Conservation (phyloP, 2,797 vertebrate species). For the Pipistrellus kuhlii region DNA sequence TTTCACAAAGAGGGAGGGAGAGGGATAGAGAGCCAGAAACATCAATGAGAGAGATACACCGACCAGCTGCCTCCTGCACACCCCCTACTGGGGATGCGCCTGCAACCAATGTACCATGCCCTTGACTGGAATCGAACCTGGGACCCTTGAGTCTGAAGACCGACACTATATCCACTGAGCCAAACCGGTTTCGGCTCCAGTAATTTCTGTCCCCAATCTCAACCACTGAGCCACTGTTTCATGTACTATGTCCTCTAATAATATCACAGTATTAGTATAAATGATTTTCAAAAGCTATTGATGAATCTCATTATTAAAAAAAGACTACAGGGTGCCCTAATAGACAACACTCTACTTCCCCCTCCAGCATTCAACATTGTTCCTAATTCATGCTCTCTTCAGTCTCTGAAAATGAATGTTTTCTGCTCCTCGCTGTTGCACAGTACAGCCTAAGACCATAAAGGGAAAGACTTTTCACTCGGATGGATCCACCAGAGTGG, state of each 20-base stretch:
- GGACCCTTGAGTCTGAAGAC: no score
- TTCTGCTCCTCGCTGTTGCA: conserved; percentile 15
- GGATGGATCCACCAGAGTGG: background rate
- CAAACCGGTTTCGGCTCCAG: background rate
- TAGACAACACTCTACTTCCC: background rate
- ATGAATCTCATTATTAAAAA: conserved; percentile 34
- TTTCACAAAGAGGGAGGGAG: no score
- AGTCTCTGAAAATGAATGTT: conserved; percentile 24
- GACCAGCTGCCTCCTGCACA: no score
- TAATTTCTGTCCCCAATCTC: conserved; percentile 2
- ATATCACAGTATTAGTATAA: background rate
- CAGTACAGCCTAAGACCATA: background rate
- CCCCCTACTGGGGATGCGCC: no score
- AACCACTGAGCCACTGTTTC: no score
- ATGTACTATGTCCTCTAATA: conserved; percentile 1
- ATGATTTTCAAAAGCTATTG: background rate
- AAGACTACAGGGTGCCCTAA: background rate
- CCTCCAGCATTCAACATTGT: conserved; percentile 29
- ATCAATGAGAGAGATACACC: no score
- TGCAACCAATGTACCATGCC: no score
- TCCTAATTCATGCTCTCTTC: conserved; percentile 27
- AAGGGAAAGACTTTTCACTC: background rate
- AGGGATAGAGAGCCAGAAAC: no score
- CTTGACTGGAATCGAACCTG: no score
- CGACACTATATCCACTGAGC: no score